Evolutionary conservation across 2,113 vertebrate genomes (phyloP), one percentile per base, ranked within the genome.

Genomic region (Rhinoptilus africanus): DNA sequence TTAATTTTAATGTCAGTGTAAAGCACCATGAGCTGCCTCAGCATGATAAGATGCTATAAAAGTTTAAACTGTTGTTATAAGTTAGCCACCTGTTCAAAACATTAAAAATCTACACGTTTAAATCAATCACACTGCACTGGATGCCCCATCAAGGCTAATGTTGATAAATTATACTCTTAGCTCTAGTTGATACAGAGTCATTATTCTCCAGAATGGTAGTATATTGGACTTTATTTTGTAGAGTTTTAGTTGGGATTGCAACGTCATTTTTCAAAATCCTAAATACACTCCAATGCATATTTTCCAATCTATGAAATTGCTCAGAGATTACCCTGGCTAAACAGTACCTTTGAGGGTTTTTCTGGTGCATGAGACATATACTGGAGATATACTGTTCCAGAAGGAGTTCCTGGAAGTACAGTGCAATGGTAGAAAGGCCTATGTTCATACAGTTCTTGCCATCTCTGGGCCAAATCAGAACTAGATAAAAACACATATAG

Each of bases 1-100:
- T 98, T 98, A 98, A 97, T 97, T 97, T 98, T 97, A 97, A 97
- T 97, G 93, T 96, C 87, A 94, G 91, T 97, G 74, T 97, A 96
- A 97, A 98, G 96, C 89, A 87, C 84, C 62, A 86, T 80, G 85
- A 95, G 89, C 94, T 97, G 83, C 93, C 92, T 95, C 93, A 96
- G 90, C 76, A 81, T 96, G 93, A 91, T 93, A 97, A 93, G 85
- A 94, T 96, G 85, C 79, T 92, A 95, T 93, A 95, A 96, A 97
- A 94, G 85, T 97, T 97, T 97, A 97, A 97, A 92, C 88, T 96
- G 89, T 96, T 98, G 96, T 92, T 94, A n/a, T 95, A 97, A 95
- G 74, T 95, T 98, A 85, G 69, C 84, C 96, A 97, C 96, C 96
- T 98, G 95, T 94, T 98, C 95, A 93, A 96, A 96, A 92, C 37